Percentiles rank a stretch among this genome's conserved stretches.
These are phyloP conservation scores for Mola mola DNA, from an alignment of 2,113 vertebrate species.

Conservation along the genomic window DNA sequence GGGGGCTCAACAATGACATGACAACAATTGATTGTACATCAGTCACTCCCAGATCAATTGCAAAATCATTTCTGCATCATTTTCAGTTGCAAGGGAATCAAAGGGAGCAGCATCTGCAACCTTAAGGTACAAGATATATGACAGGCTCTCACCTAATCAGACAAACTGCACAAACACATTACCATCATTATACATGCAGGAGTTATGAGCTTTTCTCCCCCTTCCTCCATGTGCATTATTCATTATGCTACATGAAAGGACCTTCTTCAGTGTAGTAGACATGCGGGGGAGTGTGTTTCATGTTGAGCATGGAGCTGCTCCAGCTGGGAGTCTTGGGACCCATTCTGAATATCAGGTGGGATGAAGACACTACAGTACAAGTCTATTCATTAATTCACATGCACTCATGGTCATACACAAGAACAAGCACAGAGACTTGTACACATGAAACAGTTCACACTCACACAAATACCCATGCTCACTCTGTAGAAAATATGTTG, in stretches of 20 bases:
- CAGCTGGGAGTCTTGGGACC: constrained; percentile 41
- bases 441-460: constrained; percentile 9
- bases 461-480: background rate
- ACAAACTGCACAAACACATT: constrained; percentile 48
- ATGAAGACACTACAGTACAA: constrained; percentile 22
- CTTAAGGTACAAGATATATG: constrained; percentile 42
- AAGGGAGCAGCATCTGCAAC: constrained; percentile 32
- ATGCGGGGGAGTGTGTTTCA: constrained; percentile 35
- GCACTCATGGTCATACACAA: constrained; percentile 20
- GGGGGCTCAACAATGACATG: constrained; percentile 22
- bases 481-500: background rate
- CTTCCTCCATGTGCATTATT: constrained; percentile 61
- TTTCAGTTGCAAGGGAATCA: constrained; percentile 48
- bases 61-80: constrained; percentile 67
- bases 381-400: constrained; percentile 46
- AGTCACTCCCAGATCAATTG: constrained; percentile 67
- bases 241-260: constrained; percentile 57
- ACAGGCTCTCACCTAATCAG: constrained; percentile 54
- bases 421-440: constrained; percentile 1
- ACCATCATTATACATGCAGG: constrained; percentile 61
- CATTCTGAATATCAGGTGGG: constrained; percentile 33
- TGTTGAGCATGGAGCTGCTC: constrained; percentile 35
- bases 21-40: constrained; percentile 65
- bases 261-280: constrained; percentile 24
- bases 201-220: background rate